Evolutionary conservation across 2,113 vertebrate genomes (phyloP).

Genomic region (Dascyllus trimaculatus): DNA sequence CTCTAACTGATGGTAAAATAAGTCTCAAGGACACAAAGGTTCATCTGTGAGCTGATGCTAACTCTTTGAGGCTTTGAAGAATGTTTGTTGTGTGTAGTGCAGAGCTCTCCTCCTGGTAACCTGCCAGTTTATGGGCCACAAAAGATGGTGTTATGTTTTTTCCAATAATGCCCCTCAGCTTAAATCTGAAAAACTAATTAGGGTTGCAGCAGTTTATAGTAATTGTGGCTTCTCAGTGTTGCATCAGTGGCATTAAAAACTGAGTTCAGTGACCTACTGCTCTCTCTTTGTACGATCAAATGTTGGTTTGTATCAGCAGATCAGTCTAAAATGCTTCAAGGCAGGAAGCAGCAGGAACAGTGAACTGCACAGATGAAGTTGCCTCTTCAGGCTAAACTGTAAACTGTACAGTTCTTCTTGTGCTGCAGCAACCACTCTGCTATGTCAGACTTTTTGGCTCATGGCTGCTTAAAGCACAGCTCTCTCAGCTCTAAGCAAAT

Average conservation of each 20-base stretch:
- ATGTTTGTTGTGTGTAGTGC: neutral
- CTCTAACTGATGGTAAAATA: constrained; percentile 42
- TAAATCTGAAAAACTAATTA: neutral
- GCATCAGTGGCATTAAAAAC: neutral
- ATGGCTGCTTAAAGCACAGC: neutral
- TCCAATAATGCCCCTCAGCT: neutral
- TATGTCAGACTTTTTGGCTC: neutral
- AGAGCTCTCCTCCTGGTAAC: neutral
- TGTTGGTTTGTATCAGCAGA: neutral
- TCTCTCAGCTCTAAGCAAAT: too few species aligned
- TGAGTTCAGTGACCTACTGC: too few species aligned
- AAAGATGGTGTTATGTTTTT: neutral
- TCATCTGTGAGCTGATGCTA: constrained; percentile 25
- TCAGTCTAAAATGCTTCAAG: neutral
- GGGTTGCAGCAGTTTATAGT: neutral
- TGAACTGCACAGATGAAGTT: too few species aligned
- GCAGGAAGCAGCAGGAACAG: too few species aligned
- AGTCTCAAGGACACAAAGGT: constrained; percentile 51
- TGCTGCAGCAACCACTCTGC: neutral
- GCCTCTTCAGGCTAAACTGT: too few species aligned
- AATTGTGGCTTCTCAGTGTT: neutral
- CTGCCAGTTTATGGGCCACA: neutral
- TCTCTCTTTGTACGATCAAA: neutral
- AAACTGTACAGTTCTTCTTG: too few species aligned
- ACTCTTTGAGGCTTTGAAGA: constrained; percentile 20